Evolutionary conservation across 2,113 vertebrate species (phyloP), one percentile per base, ranked within the genome.

Genomic region (Xiphophorus maculatus): DNA sequence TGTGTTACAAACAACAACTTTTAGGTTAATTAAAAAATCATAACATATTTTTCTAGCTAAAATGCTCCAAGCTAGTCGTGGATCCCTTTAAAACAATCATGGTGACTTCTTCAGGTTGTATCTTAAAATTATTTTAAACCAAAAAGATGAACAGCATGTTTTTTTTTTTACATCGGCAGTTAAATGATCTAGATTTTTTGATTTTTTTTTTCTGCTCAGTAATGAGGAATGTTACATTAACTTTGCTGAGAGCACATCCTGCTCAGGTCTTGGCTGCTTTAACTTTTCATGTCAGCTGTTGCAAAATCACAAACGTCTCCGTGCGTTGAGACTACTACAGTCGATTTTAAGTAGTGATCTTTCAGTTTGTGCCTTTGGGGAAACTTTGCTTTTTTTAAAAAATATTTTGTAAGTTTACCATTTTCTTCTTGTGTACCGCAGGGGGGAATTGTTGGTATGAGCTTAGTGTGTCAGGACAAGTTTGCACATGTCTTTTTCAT

Each of bases 401-500:
- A 28, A 19, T 67, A 7, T 33, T 73, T 65, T 32, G 62, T 51
- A 33, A 15, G 62, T 15, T 32, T n/a, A 58, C 25, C 51, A n/a
- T 58, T 25, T 58, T 54, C 7, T 54, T n/a, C 30, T 63, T 32
- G 62, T 63, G 25, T 66, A 12, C 35, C 5, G 7, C 37, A 27
- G 61, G 68, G 63, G 27, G 33, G 13, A 76, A 33, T 33, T 63
- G 63, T 63, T 76, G 42, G 62, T 81, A 63, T 76, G 66, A 85
- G 29, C 60, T 75, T 44, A 69, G 54, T 83, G 54, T 83, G 74
- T 79, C 40, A 65, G 73, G 73, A 82, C 73, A 74, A 76, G 83
- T 88, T 93, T 90, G 90, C 90, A 92, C 90, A 88, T 67, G 74
- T 84, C 85, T 87, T 65, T 68, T 44, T 67, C 67, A 79, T 73